A percentile compares a stretch with the other conserved stretches of the same genome.
These are phyloP conservation scores for Magallana ariakensis DNA, from an alignment of 1,140 invertebrate species.

Conservation along the genomic window DNA sequence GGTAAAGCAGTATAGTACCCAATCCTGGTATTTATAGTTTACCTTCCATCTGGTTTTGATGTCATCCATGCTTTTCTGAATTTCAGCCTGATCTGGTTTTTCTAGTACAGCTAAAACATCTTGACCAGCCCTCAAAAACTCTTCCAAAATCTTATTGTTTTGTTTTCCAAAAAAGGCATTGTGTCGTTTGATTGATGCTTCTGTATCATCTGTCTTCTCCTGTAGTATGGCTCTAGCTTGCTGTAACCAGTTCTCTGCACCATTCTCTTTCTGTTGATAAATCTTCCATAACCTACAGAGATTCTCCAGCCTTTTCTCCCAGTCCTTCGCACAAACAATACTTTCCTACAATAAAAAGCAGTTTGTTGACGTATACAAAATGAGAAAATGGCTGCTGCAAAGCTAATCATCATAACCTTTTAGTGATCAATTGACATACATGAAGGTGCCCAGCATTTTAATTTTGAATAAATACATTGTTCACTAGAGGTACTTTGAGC, in stretches of 20 bases:
- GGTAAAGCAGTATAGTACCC: too few relatives aligned
- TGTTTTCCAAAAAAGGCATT: conserved; percentile 90
- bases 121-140: conserved; percentile 88
- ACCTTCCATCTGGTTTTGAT: conserved; percentile 72
- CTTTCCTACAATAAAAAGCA: background rate
- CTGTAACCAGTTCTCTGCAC: conserved; percentile 91
- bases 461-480: too few relatives aligned
- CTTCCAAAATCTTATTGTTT: conserved; percentile 88
- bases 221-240: conserved; percentile 89
- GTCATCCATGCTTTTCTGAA: conserved; percentile 79
- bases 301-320: conserved; percentile 89
- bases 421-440: too few relatives aligned
- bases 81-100: conserved; percentile 84
- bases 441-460: too few relatives aligned
- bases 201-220: conserved; percentile 89
- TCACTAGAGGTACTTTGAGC: too few relatives aligned
- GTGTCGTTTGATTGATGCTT: conserved; percentile 87
- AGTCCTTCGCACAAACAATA: conserved; percentile 81
- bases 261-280: conserved; percentile 88
- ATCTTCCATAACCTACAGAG: conserved; percentile 91
- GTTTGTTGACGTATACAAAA: too few relatives aligned
- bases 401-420: too few relatives aligned
- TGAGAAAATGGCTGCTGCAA: too few relatives aligned
- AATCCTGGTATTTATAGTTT: background rate
- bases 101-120: conserved; percentile 88